Evolutionary conservation across 2,113 vertebrate species (phyloP).

Genomic region (Thalassoma bifasciatum): DNA sequence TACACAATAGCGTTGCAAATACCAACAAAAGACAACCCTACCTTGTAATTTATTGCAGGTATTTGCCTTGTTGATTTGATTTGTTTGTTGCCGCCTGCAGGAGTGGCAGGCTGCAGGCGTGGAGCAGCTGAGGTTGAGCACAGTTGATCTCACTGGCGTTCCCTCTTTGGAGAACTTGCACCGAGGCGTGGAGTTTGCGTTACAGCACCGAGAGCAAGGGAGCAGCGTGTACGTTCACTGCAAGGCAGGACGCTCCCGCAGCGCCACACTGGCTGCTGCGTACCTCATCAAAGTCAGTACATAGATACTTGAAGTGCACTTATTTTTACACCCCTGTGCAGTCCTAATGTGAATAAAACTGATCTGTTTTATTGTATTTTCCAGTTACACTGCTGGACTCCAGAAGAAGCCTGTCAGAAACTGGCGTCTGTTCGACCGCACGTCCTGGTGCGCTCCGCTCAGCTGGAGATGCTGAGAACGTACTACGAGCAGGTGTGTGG

Average conservation of each 20-base stretch:
- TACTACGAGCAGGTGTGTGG: conserved; percentile 83
- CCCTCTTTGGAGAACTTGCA: conserved; percentile 90
- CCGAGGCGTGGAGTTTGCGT: conserved; percentile 88
- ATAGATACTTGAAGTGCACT: no score
- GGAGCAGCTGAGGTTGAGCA: conserved; percentile 92
- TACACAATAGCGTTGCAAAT: no score
- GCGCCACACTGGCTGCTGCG: conserved; percentile 93
- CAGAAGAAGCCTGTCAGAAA: conserved; percentile 88
- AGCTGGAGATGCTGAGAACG: conserved; percentile 85
- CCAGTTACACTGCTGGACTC: conserved; percentile 90
- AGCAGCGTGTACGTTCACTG: conserved; percentile 95
- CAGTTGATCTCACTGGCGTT: conserved; percentile 92
- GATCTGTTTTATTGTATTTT: not conserved
- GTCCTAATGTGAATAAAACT: no score
- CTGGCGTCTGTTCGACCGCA: conserved; percentile 90
- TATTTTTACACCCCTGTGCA: no score
- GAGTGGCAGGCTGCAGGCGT: conserved; percentile 91
- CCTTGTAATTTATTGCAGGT: not conserved
- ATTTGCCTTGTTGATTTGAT: not conserved
- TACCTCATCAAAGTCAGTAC: conserved; percentile 92
- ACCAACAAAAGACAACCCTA: no score
- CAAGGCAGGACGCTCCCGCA: conserved; percentile 96
- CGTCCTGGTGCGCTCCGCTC: conserved; percentile 86
- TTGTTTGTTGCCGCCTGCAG: conserved; percentile 70
- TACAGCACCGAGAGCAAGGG: conserved; percentile 84